phyloP scores from a whole-genome alignment of 2,797 vertebrate species.

The Microctenopoma stevenorrisi region DNA sequence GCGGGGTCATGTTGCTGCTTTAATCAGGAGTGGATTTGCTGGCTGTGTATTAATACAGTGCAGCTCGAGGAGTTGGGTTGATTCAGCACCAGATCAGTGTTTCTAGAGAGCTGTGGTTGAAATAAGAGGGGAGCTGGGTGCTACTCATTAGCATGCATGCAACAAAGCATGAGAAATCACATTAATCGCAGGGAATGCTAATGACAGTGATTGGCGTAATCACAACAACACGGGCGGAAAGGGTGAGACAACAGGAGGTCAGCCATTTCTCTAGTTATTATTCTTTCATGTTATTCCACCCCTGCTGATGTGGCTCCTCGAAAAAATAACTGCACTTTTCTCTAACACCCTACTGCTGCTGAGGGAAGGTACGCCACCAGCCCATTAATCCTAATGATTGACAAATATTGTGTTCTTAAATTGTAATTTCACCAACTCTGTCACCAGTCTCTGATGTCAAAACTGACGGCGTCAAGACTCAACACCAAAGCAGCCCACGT shows the following conservation, averaged over 20 bases:
- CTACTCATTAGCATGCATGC: slow-evolving; percentile 73
- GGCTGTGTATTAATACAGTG: slow-evolving; percentile 57
- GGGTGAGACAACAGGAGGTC: slow-evolving; percentile 72
- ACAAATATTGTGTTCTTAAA: slow-evolving; percentile 30
- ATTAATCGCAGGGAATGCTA: slow-evolving; percentile 74
- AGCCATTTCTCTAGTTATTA: slow-evolving; percentile 59
- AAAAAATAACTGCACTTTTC: slow-evolving; percentile 41
- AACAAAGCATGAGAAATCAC: slow-evolving; percentile 74
- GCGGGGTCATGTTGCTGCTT: slow-evolving; percentile 65
- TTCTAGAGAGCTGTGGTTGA: slow-evolving; percentile 35
- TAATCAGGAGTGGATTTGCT: slow-evolving; percentile 73
- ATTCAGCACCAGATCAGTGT: slow-evolving; percentile 43
- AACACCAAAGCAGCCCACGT: slow-evolving; percentile 21
- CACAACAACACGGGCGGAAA: slow-evolving; percentile 66
- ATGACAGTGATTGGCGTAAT: slow-evolving; percentile 82
- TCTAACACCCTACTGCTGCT: slow-evolving; percentile 29
- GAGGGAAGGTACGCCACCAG: slow-evolving; percentile 18
- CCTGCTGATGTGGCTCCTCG: slow-evolving; percentile 51
- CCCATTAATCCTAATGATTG: slow-evolving; percentile 55
- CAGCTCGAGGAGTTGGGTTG: slow-evolving; percentile 51
- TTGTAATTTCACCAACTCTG: slow-evolving; percentile 54
- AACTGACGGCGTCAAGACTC: slow-evolving; percentile 40
- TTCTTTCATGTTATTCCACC: slow-evolving; percentile 52
- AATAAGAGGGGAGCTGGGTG: slow-evolving; percentile 33
- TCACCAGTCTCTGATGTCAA: slow-evolving; percentile 21